Conservation (phyloP, 2,888 invertebrate genomes). For the Trichogramma dendrolimi region DNA sequence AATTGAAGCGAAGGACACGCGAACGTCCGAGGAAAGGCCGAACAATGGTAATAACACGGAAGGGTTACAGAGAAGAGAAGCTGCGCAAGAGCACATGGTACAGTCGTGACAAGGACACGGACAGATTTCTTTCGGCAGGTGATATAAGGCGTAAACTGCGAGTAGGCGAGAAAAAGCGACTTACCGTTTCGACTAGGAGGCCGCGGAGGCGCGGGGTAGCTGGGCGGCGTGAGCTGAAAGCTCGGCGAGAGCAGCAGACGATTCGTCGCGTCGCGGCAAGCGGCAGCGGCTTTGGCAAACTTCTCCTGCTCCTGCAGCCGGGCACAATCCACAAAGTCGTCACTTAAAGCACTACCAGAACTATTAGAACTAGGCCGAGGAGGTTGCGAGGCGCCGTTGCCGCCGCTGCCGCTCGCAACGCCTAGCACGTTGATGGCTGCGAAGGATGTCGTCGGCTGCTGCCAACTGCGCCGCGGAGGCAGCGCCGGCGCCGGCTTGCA, state of each 20-base stretch:
- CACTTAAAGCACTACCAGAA: no score
- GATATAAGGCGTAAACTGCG: neutral
- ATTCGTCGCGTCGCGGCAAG: slow-evolving; percentile 22
- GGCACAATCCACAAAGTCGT: neutral
- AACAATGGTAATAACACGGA: no score
- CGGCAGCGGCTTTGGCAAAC: slow-evolving; percentile 30
- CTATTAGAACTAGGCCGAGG: slow-evolving; percentile 29
- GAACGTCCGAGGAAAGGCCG: no score
- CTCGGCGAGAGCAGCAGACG: slow-evolving; percentile 29
- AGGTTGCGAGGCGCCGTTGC: slow-evolving; percentile 39
- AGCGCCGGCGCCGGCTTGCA: slow-evolving; percentile 55
- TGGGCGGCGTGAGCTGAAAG: slow-evolving; percentile 47
- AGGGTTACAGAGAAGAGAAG: no score
- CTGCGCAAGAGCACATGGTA: no score
- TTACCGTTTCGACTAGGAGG: slow-evolving; percentile 51
- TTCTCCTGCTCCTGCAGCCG: slow-evolving; percentile 16
- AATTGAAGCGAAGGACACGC: no score
- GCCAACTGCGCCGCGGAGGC: slow-evolving; percentile 51
- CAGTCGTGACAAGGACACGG: no score
- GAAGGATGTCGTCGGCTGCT: slow-evolving; percentile 55
- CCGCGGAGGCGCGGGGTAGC: slow-evolving; percentile 51
- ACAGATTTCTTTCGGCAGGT: no score
- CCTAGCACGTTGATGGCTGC: slow-evolving; percentile 51
- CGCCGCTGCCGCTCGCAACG: slow-evolving; percentile 52
- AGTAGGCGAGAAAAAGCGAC: slow-evolving; percentile 8